Base-by-base conservation (phyloP, 2,888 invertebrate genomes). In the Mimumesa dahlbomi region DNA sequence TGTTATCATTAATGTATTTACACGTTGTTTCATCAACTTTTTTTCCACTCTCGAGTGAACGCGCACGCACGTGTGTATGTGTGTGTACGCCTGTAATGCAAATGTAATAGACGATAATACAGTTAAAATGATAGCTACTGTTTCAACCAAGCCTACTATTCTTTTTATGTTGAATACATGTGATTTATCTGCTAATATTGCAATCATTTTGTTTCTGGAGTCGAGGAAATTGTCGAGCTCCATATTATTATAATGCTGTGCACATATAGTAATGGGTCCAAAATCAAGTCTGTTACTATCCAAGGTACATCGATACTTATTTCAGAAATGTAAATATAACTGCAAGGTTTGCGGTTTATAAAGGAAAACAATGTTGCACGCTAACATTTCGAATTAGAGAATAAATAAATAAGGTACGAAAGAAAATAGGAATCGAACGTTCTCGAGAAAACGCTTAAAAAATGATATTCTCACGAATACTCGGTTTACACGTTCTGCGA, bases 111-210 rank as follows among this genome's bases (percentile, higher is more conserved):
- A 45, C 19, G 40, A 45, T 40, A 49, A 38, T 66, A 45, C 16
- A 57, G 36, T 56, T 58, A 29, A 70, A 38, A 40, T 22, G 36
- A 59, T 58, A 61, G 21, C 62, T 74, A 66, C 43, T 21, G n/a
- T 57, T 50, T 49, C 11, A 71, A 67, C 53, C 36, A 53, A 67
- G 25, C 49, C 54, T 69, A 69, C 53, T 59, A 19, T 59, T 61
- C 13, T 14, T 18, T 50, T 61, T 58, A 65, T 48, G 54, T 36
- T 58, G 63, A 72, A 63, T 79, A 79, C 38, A 62, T 68, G 58
- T 57, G 54, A 19, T 64, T 76, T 77, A 66, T 56, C 62, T 63
- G 58, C 78, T 80, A 75, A 68, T 72, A 77, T 73, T 77, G 75
- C 73, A 63, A 62, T 75, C 34, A 29, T 48, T 61, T 48, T 63